Evolutionary conservation across 2,113 vertebrate genomes (phyloP).

Genomic region (Gyps fulvus): DNA sequence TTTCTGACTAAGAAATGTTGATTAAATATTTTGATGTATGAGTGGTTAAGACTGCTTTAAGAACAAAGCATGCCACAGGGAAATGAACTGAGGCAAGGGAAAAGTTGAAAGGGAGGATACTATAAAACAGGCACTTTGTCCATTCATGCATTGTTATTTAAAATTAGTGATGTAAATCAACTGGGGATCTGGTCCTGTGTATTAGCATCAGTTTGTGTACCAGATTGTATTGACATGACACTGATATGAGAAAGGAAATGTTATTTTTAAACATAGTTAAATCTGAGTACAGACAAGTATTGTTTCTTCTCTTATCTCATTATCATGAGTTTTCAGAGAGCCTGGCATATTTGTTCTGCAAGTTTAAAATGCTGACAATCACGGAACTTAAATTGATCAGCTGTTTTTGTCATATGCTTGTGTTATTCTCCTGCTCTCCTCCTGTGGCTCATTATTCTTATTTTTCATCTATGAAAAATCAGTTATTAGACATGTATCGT

Average conservation of each 20-base stretch:
- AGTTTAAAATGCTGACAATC: background rate
- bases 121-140: slow-evolving; percentile 21
- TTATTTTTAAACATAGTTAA: background rate
- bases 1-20: slow-evolving; percentile 51
- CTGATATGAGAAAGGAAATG: background rate
- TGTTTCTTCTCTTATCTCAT: background rate
- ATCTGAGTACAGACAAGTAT: background rate
- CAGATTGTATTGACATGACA: background rate
- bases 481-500: background rate
- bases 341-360: background rate
- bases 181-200: background rate
- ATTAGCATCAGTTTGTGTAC: background rate
- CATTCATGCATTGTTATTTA: slow-evolving; percentile 42
- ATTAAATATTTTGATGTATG: slow-evolving; percentile 68
- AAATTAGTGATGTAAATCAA: slow-evolving; percentile 8
- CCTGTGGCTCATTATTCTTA: background rate
- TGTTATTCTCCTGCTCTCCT: background rate
- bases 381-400: background rate
- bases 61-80: slow-evolving; percentile 51
- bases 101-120: slow-evolving; percentile 48
- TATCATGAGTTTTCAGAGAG: background rate
- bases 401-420: background rate
- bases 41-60: slow-evolving; percentile 36
- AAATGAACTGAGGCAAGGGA: slow-evolving; percentile 51
- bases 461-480: background rate